Evolutionary conservation across 2,113 vertebrate genomes (phyloP).

Genomic region (Cricetomys ansorgei): DNA sequence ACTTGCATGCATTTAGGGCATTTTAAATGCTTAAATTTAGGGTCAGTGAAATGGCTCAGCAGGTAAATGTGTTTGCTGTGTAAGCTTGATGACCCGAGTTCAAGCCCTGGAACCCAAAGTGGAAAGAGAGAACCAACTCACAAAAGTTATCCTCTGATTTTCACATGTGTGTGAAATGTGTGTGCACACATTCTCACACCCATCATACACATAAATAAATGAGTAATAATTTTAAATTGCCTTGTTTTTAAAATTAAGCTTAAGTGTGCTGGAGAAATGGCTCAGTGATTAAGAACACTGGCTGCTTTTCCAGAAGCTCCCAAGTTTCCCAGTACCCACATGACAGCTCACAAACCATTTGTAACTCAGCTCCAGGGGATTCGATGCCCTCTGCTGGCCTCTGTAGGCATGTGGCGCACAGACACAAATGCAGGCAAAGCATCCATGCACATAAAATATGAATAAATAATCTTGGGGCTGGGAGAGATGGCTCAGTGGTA

Average conservation of each 20-base stretch:
- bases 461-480: not conserved
- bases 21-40: not conserved
- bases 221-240: not conserved
- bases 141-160: not conserved
- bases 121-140: not conserved
- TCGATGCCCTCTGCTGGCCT: not conserved
- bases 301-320: not conserved
- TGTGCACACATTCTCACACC: not conserved
- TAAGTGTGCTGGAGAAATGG: not conserved
- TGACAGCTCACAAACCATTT: not conserved
- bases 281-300: not conserved
- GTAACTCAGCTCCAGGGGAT: not conserved
- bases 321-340: not conserved
- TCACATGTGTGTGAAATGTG: not conserved
- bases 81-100: not conserved
- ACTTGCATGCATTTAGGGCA: conserved; percentile 7
- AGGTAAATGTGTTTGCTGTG: not conserved
- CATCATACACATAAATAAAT: not conserved
- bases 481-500: not conserved
- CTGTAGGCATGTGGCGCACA: not conserved
- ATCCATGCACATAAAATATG: not conserved
- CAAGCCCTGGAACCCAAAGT: not conserved
- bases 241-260: not conserved
- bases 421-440: not conserved
- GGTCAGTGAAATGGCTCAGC: not conserved